Evolutionary conservation across 2,888 invertebrate genomes (phyloP), one percentile per base, ranked within the genome.

Genomic region (Oegoconia quadripuncta): DNA sequence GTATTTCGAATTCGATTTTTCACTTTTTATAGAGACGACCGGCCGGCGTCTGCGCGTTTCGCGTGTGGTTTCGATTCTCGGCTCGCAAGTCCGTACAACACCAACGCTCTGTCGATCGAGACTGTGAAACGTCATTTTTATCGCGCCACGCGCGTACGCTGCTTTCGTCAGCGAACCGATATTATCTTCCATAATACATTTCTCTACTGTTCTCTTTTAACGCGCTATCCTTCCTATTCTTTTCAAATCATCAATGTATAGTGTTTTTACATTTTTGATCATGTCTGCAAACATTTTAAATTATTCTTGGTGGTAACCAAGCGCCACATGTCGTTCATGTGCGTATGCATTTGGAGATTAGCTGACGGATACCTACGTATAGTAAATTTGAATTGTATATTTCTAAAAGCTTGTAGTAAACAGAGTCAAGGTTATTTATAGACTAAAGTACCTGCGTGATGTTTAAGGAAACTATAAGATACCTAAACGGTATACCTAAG

Each of bases 131-230:
- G 74, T 77, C 74, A 79, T 60, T 59, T 64, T 66, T 65, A 75
- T 72, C 72, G 65, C 64, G 55, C 69, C 62, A 73, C 64, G 76
- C 78, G 76, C 70, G 47, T 69, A 79, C 79, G 74, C 75, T 53
- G 71, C 43, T 56, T 48, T 44, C 33, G 34, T 43, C 22, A 35
- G 17, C 11, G 12, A 11, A 25, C 20, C 45, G 47, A 41, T 33
- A 23, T 36, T 50, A 48, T 43, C 41, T 31, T 12, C 40, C 28
- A 12, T 16, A 6, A 15, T 62, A 44, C 67, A 62, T 58, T 52
- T 17, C 61, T 37, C 22, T 2, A 12, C 13, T 12, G 2, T 12
- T 3, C 13, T 6, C 13, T 13, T 27, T 11, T 11, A 9, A 3
- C 9, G 22, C 32, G 7, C 15, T 30, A 13, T n/a, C 2, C 17